phyloP scores from a whole-genome alignment of 2,797 vertebrate genomes.

The Coregonus ussuriensis region DNA sequence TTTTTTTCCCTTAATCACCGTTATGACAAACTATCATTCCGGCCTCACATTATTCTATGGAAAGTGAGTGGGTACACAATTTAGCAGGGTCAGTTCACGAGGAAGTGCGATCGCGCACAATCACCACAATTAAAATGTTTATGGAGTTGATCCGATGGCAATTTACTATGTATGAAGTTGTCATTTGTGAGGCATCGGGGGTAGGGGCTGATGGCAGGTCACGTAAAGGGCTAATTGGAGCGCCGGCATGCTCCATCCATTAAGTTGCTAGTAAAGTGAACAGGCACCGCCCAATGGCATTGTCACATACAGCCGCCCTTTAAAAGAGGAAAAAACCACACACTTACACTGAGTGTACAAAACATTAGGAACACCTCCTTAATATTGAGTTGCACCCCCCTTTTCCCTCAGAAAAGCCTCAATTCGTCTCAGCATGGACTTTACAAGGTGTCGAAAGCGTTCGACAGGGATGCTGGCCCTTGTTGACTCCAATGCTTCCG shows the following conservation, averaged over 20 bases:
- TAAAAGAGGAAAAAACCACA: neutral
- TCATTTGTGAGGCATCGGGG: constrained; percentile 20
- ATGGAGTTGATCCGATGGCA: constrained; percentile 10
- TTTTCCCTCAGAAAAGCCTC: too few relatives aligned
- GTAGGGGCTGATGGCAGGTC: constrained; percentile 16
- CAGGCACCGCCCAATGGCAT: constrained; percentile 7
- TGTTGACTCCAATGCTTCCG: too few relatives aligned
- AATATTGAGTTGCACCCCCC: too few relatives aligned
- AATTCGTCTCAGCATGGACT: too few relatives aligned
- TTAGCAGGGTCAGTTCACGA: neutral
- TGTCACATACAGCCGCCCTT: constrained; percentile 14
- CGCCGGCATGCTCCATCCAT: constrained; percentile 15
- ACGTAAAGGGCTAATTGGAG: constrained; percentile 43
- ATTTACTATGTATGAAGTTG: constrained; percentile 32
- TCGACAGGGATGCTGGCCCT: too few relatives aligned
- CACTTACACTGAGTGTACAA: neutral
- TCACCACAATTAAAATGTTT: constrained; percentile 4
- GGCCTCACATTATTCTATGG: neutral
- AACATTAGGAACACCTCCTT: too few relatives aligned
- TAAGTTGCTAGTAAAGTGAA: constrained; percentile 33
- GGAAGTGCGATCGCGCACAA: constrained; percentile 5
- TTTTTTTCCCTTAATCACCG: neutral
- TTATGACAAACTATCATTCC: neutral
- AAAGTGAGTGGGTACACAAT: neutral
- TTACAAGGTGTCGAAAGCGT: too few relatives aligned